Base-by-base conservation (phyloP, 2,888 invertebrate genomes). In the Watsonalla cultraria region DNA sequence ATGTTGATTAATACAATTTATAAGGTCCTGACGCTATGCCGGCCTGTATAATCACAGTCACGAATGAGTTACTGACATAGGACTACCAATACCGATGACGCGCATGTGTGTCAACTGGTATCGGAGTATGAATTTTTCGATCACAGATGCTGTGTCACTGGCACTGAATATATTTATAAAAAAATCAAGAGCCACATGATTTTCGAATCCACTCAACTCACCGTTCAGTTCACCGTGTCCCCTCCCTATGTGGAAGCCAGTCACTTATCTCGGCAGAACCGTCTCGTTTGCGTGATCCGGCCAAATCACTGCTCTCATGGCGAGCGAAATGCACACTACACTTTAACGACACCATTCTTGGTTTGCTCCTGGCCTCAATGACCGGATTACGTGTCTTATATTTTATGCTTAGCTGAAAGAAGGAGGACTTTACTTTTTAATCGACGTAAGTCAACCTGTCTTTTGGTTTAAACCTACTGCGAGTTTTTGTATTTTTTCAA, bases 281-380 rank as follows among this genome's bases (percentile, higher is more conserved):
- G 46, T 24, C 15, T 57, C 57, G 60, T 62, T 67, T 54, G 62
- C 66, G 64, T 68, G 66, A 61, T 62, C 68, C 51, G 56, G 5
- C 51, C 57, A 37, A 62, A 58, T 62, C 56, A 11, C 52, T 57
- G 55, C 58, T 59, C 54, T 61, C 55, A 47, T 51, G 35, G 24
- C 42, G 46, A 46, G 46, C 7, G 9, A 15, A 24, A 24, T 24
- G 15, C 24, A 46, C 46, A 46, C 46, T 11, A 46, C 46, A 24
- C 46, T 11, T 42, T 42, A 42, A 42, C 42, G 42, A 42, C 42
- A 11, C 42, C 9, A 42, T 42, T 42, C 42, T 42, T 42, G 11
- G 42, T 11, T 8, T 11, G 42, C 42, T 11, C 11, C 42, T 42
- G 42, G 11, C 42, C 42, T 11, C 42, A 42, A 42, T 42, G 42